Evolutionary conservation across 2,797 vertebrate species (phyloP).

Genomic region (Hirundo rustica): DNA sequence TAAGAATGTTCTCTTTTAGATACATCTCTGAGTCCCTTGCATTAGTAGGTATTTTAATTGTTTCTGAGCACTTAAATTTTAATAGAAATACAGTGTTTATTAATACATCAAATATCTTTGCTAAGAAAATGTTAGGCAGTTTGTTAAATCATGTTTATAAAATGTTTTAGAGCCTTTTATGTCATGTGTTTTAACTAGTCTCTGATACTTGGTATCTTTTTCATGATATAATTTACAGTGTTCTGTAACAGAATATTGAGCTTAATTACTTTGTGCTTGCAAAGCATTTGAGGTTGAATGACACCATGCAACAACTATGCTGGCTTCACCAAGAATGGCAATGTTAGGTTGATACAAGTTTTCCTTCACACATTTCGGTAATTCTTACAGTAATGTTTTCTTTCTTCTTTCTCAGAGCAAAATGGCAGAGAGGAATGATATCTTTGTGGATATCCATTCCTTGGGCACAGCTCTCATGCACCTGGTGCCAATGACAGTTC

Average conservation of each 20-base stretch:
- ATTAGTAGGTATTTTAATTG: background rate
- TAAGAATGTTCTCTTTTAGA: background rate
- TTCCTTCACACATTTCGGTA: background rate
- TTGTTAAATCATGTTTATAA: background rate
- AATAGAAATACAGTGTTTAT: conserved; percentile 3
- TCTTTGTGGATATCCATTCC: background rate
- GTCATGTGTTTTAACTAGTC: background rate
- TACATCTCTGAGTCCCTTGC: background rate
- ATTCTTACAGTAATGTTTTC: background rate
- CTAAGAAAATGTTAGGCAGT: background rate
- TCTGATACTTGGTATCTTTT: background rate
- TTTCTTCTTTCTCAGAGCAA: background rate
- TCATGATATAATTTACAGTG: background rate
- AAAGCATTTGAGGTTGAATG: conserved; percentile 21
- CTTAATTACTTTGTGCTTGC: conserved; percentile 25
- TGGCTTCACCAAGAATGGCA: background rate
- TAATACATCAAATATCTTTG: background rate
- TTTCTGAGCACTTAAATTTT: background rate
- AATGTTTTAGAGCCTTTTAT: background rate
- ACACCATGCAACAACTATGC: background rate
- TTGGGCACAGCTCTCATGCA: background rate
- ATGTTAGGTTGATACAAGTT: background rate
- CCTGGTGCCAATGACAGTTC: background rate
- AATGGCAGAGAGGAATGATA: background rate
- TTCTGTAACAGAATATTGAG: conserved; percentile 9